Evolutionary conservation across 2,888 invertebrate genomes (phyloP).

Genomic region (Torymus aiolomorphi): DNA sequence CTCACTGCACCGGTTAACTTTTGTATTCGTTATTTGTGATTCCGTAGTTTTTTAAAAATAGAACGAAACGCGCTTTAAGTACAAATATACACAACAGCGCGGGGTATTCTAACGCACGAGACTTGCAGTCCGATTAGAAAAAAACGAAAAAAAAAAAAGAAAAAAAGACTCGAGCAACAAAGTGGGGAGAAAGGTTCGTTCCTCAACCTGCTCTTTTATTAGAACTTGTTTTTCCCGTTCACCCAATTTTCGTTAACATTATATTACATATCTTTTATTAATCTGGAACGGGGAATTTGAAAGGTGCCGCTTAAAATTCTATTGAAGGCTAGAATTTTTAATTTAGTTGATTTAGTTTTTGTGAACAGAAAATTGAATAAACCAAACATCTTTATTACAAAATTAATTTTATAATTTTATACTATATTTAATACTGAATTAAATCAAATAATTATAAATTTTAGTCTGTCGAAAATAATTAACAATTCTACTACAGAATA

Average conservation of each 20-base stretch:
- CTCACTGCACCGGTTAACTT: slow-evolving; percentile 61
- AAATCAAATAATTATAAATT: slow-evolving; percentile 19
- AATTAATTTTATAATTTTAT: slow-evolving; percentile 38
- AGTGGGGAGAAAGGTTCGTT: slow-evolving; percentile 33
- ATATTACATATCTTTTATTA: no score
- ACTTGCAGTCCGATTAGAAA: slow-evolving; percentile 58
- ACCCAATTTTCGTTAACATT: not conserved
- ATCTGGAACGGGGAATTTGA: no score
- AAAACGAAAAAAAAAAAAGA: slow-evolving; percentile 17
- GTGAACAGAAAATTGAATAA: slow-evolving; percentile 20
- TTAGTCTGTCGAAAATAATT: slow-evolving; percentile 7
- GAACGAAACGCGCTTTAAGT: slow-evolving; percentile 56
- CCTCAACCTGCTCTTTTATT: not conserved
- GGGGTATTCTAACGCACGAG: slow-evolving; percentile 55
- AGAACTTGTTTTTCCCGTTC: not conserved
- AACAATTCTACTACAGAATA: not conserved
- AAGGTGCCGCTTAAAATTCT: no score
- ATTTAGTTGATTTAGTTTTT: slow-evolving; percentile 25
- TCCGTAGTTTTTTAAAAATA: slow-evolving; percentile 65
- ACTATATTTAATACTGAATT: slow-evolving; percentile 16
- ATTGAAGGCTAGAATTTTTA: slow-evolving; percentile 27
- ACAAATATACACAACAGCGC: slow-evolving; percentile 51
- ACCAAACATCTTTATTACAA: not conserved
- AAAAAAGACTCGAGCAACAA: slow-evolving; percentile 33
- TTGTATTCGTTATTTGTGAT: slow-evolving; percentile 68